Percentiles rank a stretch among this genome's conserved stretches.
Conservation (phyloP, 2,888 invertebrate genomes). For the Boloria euphrosyne region DNA sequence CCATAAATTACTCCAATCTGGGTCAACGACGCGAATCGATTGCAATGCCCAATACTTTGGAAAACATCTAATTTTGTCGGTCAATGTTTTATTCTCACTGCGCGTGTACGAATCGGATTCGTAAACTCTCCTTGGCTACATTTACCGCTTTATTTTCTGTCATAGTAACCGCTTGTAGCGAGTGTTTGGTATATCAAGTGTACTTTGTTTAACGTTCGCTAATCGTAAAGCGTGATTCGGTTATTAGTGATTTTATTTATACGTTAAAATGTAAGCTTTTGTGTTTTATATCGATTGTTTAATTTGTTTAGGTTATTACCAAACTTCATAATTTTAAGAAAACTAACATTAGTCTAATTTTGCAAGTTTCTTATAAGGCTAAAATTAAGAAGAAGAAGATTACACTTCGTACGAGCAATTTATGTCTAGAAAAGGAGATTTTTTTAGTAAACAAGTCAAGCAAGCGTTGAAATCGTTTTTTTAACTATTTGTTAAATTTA, state of each 20-base stretch:
- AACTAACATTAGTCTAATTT: too few species aligned
- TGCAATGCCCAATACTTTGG: slow-evolving; percentile 46
- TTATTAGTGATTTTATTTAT: slow-evolving; percentile 1
- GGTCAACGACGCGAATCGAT: slow-evolving; percentile 52
- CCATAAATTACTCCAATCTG: slow-evolving; percentile 51
- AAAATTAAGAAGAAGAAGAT: too few species aligned
- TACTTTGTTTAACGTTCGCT: slow-evolving; percentile 34
- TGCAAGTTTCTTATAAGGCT: too few species aligned
- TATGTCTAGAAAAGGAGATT: too few species aligned
- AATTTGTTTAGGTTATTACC: neutral
- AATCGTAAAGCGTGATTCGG: slow-evolving; percentile 2
- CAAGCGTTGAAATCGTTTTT: too few species aligned
- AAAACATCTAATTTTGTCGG: slow-evolving; percentile 72
- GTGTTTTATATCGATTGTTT: neutral
- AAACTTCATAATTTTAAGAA: too few species aligned
- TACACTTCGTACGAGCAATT: too few species aligned
- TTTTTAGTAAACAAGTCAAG: too few species aligned
- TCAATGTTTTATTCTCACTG: slow-evolving; percentile 49
- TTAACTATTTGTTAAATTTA: too few species aligned
- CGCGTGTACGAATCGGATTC: slow-evolving; percentile 43
- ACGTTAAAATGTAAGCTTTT: neutral
- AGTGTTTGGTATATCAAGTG: slow-evolving; percentile 38
- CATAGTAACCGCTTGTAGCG: slow-evolving; percentile 46
- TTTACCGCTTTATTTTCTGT: slow-evolving; percentile 48
- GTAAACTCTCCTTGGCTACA: slow-evolving; percentile 43